A percentile compares a stretch with the other conserved stretches of the same genome.
These are phyloP conservation scores for Danio jaintianensis DNA, from an alignment of 2,797 vertebrate genomes.

Conservation along the genomic window DNA sequence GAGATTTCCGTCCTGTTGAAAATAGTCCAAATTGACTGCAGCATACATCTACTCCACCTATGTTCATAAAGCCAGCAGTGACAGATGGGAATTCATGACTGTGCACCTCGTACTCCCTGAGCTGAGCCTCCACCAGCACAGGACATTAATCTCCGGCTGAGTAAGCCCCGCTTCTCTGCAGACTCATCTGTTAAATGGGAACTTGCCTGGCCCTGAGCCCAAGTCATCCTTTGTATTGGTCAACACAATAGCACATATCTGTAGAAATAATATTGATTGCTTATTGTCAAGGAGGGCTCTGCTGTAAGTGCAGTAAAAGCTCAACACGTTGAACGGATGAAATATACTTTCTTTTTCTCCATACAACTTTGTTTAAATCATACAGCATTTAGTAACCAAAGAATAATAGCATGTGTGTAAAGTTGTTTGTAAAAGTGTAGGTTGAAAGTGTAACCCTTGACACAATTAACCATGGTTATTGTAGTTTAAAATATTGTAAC, in stretches of 20 bases:
- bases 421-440: too few relatives aligned
- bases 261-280: slow-evolving; percentile 61
- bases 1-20: slow-evolving; percentile 21
- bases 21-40: slow-evolving; percentile 9
- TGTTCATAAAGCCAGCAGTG: slow-evolving; percentile 31
- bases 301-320: neutral
- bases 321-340: neutral
- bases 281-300: slow-evolving; percentile 50
- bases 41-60: slow-evolving; percentile 1
- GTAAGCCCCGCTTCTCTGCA: slow-evolving; percentile 48
- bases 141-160: slow-evolving; percentile 50
- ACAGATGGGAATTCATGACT: slow-evolving; percentile 48
- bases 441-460: too few relatives aligned
- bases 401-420: neutral
- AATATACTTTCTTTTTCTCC: too few relatives aligned
- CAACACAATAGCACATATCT: slow-evolving; percentile 61
- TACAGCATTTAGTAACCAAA: neutral
- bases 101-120: slow-evolving; percentile 17
- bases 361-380: too few relatives aligned
- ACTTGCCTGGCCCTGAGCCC: slow-evolving; percentile 70
- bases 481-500: too few relatives aligned
- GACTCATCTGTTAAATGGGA: slow-evolving; percentile 77
- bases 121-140: slow-evolving; percentile 21
- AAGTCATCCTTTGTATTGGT: slow-evolving; percentile 63
- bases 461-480: too few relatives aligned